Conservation (phyloP, 2,888 invertebrate species). For the Phalangium opilio region DNA sequence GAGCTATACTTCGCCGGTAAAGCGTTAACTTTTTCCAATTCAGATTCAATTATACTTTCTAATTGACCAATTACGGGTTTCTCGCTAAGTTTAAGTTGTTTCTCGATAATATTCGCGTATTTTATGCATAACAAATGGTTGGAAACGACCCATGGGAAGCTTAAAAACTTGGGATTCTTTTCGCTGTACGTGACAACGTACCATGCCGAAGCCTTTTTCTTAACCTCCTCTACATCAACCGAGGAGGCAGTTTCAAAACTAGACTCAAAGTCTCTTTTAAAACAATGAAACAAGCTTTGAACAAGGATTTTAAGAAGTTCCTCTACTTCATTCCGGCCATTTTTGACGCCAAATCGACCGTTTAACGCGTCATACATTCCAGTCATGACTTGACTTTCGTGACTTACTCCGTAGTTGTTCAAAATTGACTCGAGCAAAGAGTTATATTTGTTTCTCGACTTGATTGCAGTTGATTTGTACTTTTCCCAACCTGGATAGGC, state of each 20-base stretch:
- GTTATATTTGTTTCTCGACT: slow-evolving; percentile 12
- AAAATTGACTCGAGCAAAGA: slow-evolving; percentile 8
- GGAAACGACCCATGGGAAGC: slow-evolving; percentile 15
- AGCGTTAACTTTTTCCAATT: no score
- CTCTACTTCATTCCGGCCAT: slow-evolving; percentile 11
- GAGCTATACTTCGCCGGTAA: no score
- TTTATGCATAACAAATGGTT: slow-evolving; percentile 8
- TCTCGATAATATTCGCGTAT: neutral
- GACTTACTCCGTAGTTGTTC: slow-evolving; percentile 14
- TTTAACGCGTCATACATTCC: slow-evolving; percentile 12
- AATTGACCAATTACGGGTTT: no score
- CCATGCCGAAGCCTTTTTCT: slow-evolving; percentile 15
- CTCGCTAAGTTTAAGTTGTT: no score
- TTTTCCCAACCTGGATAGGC: slow-evolving; percentile 16
- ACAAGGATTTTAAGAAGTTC: slow-evolving; percentile 8
- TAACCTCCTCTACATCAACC: neutral
- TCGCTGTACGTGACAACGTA: slow-evolving; percentile 11
- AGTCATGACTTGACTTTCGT: slow-evolving; percentile 15
- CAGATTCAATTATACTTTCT: no score
- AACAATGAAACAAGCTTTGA: slow-evolving; percentile 5
- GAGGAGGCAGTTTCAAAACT: slow-evolving; percentile 2
- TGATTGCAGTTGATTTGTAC: slow-evolving; percentile 12
- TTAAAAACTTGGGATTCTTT: slow-evolving; percentile 7
- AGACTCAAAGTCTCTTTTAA: slow-evolving; percentile 10
- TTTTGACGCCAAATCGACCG: slow-evolving; percentile 10